phyloP scores from a whole-genome alignment of 1,140 invertebrate species.

The Octopus sinensis region DNA sequence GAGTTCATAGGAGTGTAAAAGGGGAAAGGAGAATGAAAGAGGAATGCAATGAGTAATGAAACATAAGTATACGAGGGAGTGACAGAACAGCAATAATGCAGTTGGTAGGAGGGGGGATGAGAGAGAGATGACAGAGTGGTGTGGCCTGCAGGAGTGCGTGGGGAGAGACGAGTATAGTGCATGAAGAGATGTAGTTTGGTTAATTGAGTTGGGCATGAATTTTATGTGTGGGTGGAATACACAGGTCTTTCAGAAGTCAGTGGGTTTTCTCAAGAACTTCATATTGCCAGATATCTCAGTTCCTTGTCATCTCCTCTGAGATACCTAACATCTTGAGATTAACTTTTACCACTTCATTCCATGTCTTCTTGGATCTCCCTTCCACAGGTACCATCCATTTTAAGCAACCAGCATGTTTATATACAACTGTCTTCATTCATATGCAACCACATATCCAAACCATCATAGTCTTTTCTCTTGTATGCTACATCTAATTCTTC shows the following conservation, averaged over 20 bases:
- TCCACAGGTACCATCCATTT: no score
- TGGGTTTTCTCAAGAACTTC: no score
- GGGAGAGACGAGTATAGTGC: neutral
- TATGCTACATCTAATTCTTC: no score
- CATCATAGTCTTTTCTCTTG: no score
- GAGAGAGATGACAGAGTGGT: neutral
- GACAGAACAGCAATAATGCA: neutral
- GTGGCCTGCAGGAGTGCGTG: neutral
- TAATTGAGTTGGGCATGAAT: neutral
- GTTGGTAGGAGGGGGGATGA: neutral
- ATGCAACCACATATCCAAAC: no score
- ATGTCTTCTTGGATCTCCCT: no score
- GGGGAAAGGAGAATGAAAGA: neutral
- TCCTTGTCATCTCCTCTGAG: no score
- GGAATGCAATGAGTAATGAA: neutral
- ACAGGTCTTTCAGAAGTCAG: neutral
- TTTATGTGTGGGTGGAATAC: neutral
- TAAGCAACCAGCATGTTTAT: no score
- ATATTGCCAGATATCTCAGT: no score
- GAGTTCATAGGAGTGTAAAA: neutral
- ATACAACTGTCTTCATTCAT: no score
- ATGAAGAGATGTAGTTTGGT: neutral
- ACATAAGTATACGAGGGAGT: neutral
- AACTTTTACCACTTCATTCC: no score
- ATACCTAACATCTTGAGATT: no score